These are phyloP conservation scores for Suricata suricatta DNA, from an alignment of 2,113 vertebrate genomes.

Conservation along the genomic window DNA sequence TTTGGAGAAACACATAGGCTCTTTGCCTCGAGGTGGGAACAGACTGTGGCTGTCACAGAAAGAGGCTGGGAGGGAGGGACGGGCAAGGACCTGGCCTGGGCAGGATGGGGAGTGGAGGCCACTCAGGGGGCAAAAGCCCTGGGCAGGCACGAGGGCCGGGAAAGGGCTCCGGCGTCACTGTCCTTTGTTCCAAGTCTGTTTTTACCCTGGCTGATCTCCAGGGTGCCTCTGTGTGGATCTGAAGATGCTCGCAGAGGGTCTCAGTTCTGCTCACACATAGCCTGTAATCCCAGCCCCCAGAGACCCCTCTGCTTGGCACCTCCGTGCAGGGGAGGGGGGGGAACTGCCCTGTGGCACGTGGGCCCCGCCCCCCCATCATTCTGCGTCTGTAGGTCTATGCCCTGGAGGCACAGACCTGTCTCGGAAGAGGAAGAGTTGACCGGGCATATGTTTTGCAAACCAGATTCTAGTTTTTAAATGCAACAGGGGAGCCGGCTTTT, in stretches of 20 bases:
- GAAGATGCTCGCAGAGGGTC: neutral
- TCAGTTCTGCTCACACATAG: neutral
- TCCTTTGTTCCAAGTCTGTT: neutral
- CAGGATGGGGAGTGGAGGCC: neutral
- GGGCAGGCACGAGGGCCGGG: neutral
- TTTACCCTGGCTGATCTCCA: neutral
- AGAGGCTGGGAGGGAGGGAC: neutral
- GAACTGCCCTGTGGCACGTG: neutral
- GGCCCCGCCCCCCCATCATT: too few relatives aligned
- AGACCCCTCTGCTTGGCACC: neutral
- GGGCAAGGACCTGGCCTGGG: neutral
- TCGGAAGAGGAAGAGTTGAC: neutral
- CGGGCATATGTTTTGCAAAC: neutral
- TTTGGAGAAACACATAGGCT: neutral
- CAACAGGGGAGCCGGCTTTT: neutral
- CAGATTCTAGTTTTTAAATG: neutral
- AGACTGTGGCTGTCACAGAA: neutral
- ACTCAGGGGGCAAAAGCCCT: neutral
- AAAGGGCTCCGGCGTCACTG: accelerated
- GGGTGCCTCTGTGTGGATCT: neutral
- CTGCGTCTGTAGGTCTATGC: accelerated
- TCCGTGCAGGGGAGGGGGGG: neutral
- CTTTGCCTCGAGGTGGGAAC: neutral
- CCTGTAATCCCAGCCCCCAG: neutral
- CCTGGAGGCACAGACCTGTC: neutral